Base-by-base conservation (phyloP, 2,888 invertebrate genomes). In the Drosophila borborema region DNA sequence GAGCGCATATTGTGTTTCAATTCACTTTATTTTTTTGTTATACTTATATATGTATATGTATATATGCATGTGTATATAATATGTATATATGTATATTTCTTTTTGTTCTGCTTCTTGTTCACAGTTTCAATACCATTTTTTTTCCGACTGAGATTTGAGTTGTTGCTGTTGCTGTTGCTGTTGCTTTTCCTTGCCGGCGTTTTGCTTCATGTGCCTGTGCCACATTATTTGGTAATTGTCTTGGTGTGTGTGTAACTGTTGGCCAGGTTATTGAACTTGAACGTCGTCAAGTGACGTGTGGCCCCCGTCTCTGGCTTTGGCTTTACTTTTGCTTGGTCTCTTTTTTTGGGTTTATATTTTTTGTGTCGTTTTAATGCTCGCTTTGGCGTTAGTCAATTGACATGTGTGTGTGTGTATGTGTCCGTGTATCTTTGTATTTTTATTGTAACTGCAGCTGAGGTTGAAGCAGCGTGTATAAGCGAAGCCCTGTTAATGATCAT, bases 181-280 rank as follows among this genome's bases (percentile, higher is more conserved):
- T 59, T 69, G 58, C 65, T 59, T 65, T 69, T 67, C 66, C 65
- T 81, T 77, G 86, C 80, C 89, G 87, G 84, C 75, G 74, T 86
- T 86, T 82, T 76, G 84, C 81, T 81, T 74, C 85, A 89, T 86
- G 89, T 89, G 85, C 84, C 81, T 83, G 87, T 73, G 87, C 74
- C 85, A 78, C 74, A 89, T 86, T 86, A 86, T 86, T 86, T 89
- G 89, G 85, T 85, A 85, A 89, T 85, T 85, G 85, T 55, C 63
- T 70, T 51, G 49, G 87, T 79, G 48, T 86, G 54, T 43, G 62
- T 34, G 74, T 83, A 74, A 74, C 77, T 86, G 85, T 86, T 89
- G 88, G 86, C 86, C 86, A 86, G 86, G 86, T 86, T 86, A 86
- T 86, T 86, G 90, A 86, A 86, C 86, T 88, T 86, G 89, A 89